A percentile compares a stretch with the other conserved stretches of the same genome.
Evolutionary conservation across 2,888 invertebrate genomes (phyloP).

Genomic region (Sericinus montela): DNA sequence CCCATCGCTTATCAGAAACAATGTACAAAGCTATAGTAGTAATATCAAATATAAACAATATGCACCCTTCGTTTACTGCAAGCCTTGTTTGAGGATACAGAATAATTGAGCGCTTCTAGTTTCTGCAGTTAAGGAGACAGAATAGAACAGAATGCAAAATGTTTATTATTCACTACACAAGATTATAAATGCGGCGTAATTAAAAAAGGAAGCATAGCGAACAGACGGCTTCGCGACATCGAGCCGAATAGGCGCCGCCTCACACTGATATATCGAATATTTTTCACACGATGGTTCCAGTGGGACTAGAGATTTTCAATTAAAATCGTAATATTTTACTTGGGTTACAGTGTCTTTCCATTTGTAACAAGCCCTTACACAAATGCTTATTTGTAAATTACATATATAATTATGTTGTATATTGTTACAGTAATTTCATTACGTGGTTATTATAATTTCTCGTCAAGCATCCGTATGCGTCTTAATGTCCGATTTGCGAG

Average conservation of each 20-base stretch:
- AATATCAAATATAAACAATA: conserved; percentile 80
- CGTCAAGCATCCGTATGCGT: conserved; percentile 63
- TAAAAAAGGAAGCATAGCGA: conserved; percentile 71
- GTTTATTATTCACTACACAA: conserved; percentile 72
- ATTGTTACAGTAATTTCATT: conserved; percentile 79
- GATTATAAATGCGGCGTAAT: conserved; percentile 70
- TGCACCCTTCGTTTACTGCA: conserved; percentile 79
- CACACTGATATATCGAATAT: conserved; percentile 47
- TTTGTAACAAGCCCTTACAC: conserved; percentile 82
- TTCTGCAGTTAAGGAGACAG: conserved; percentile 68
- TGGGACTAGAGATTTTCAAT: conserved; percentile 85
- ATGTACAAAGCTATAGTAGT: conserved; percentile 85
- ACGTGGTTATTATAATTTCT: conserved; percentile 74
- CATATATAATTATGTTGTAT: conserved; percentile 68
- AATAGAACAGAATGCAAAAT: conserved; percentile 74
- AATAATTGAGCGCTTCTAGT: conserved; percentile 77
- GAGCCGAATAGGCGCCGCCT: conserved; percentile 27
- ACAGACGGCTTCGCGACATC: conserved; percentile 34
- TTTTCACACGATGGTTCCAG: conserved; percentile 78
- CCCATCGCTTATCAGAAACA: conserved; percentile 85
- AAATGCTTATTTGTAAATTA: conserved; percentile 79
- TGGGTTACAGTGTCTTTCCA: conserved; percentile 82
- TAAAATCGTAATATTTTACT: conserved; percentile 76
- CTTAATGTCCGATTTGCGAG: conserved; percentile 32
- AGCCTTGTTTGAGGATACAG: conserved; percentile 76